These are phyloP conservation scores for Macroramphosus scolopax DNA, from an alignment of 2,797 vertebrate genomes.

Conservation along the genomic window DNA sequence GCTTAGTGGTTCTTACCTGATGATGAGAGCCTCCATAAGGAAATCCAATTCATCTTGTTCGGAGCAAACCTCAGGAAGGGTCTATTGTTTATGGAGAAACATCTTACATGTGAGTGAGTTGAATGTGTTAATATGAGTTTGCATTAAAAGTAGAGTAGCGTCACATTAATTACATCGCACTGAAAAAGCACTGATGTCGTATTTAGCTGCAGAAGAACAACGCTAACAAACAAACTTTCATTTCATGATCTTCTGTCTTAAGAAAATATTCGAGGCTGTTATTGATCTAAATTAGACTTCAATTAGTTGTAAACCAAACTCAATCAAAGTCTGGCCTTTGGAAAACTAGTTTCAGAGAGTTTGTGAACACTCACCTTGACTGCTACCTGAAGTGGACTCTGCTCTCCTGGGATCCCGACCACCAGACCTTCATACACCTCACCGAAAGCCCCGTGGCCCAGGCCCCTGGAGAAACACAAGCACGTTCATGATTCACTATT, in stretches of 20 bases:
- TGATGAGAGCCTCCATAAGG: constrained; percentile 98
- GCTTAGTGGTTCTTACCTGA: constrained; percentile 85
- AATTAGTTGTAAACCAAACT: neutral
- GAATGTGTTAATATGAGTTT: too few species aligned
- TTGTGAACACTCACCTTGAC: constrained; percentile 90
- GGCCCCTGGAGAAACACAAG: constrained; percentile 79
- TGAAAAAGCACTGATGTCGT: too few species aligned
- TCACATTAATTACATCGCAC: too few species aligned
- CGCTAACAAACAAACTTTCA: too few species aligned
- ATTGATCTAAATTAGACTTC: neutral
- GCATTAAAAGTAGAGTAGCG: too few species aligned
- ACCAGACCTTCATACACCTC: constrained; percentile 98
- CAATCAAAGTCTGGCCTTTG: neutral
- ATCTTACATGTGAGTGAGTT: too few species aligned
- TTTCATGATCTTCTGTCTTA: too few species aligned
- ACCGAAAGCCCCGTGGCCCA: constrained; percentile 97
- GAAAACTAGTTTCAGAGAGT: too few species aligned
- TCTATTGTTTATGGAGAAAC: constrained; percentile 69
- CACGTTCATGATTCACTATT: constrained; percentile 22
- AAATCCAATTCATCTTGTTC: constrained; percentile 98
- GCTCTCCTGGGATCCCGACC: constrained; percentile 88
- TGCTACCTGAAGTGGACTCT: constrained; percentile 93
- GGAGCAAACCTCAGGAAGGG: constrained; percentile 96
- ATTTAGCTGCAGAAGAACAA: too few species aligned
- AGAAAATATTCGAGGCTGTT: too few species aligned